Evolutionary conservation across 2,113 vertebrate genomes (phyloP), one percentile per base, ranked within the genome.

Genomic region (Cynopterus brachyotis): DNA sequence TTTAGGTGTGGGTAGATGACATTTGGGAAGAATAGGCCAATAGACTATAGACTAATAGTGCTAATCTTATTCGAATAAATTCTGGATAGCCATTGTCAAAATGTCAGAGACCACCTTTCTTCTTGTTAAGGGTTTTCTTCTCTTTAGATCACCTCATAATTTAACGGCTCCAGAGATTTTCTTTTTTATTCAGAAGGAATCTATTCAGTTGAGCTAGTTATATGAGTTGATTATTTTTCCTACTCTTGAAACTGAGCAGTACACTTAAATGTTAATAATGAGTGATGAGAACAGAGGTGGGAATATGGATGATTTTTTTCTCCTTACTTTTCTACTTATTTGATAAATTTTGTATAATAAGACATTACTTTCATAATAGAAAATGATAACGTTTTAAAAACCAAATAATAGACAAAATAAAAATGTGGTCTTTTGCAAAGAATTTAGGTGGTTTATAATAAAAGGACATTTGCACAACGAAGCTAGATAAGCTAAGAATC

Each of bases 281-380:
- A 8, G 10, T 45, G n/a, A 2, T 72, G 28, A 76, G 35, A 73
- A 89, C n/a, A 72, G 20, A 22, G 13, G n/a, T 83, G 4, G 42
- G 62, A 82, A 83, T 22, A 53, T 67, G n/a, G 37, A 8, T 57
- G 28, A 67, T 88, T 78, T 88, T 91, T 92, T 72, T 26, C 88
- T 89, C 26, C 79, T 89, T 78, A 78, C 35, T 89, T 90, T 95
- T 42, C 66, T 20, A 75, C 6, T 92, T 85, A 76, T 64, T 92
- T 80, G 85, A 26, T 88, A 91, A 89, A 96, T 89, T 96, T 78
- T 96, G 50, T 86, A 59, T 82, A 96, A 76, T 93, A 93, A 83
- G 42, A 69, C 37, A 70, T 91, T 91, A 35, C 22, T 93, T 85
- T 91, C 45, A 91, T 69, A 88, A 67, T 78, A 19, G 30, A 84